Base-by-base conservation (phyloP, 2,113 vertebrate genomes). In the Clupea harengus region DNA sequence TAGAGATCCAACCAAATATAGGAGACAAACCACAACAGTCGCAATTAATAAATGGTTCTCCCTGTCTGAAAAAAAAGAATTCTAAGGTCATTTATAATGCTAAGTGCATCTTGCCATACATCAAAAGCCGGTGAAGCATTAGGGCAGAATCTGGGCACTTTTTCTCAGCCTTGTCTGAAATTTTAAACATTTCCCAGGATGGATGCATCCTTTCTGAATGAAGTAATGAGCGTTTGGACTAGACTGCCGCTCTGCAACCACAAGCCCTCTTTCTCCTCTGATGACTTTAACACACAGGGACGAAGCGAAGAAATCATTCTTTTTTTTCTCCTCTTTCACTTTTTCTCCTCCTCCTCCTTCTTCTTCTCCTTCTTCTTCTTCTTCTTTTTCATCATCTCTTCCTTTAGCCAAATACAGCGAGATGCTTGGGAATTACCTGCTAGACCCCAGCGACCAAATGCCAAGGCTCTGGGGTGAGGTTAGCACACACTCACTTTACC, bases 401-500 rank as follows among this genome's bases (percentile, higher is more conserved):
- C 86, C 49, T 84, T 83, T 80, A 88, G 83, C 87, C 86, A 92
- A 93, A 93, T 89, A 91, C 88, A 88, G 84, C 90, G 92, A 93
- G 92, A 93, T 92, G 89, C 91, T 88, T 92, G 90, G 91, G 92
- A 94, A 93, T 94, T 91, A 94, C 93, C 93, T 93, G 67, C 67
- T 32, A 75, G 67, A 10, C 25, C 28, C 64, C 64, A 11, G 89
- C 92, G 25, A 72, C 83, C 60, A 13, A 83, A 49, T 52, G 85
- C 87, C 89, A 85, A 88, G 49, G 83, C 88, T 64, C 86, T 67
- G 82, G 49, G 81, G 87, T 75, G 83, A 84, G 90, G 88, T 86
- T 87, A 88, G 90, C 89, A 32, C 91, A 93, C 89, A 85, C 84
- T 91, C 86, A 89, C 84, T 92, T 87, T 81, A 88, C 89, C 89